phyloP scores from a whole-genome alignment of 2,797 vertebrate genomes.

The Arrhamphus sclerolepis region DNA sequence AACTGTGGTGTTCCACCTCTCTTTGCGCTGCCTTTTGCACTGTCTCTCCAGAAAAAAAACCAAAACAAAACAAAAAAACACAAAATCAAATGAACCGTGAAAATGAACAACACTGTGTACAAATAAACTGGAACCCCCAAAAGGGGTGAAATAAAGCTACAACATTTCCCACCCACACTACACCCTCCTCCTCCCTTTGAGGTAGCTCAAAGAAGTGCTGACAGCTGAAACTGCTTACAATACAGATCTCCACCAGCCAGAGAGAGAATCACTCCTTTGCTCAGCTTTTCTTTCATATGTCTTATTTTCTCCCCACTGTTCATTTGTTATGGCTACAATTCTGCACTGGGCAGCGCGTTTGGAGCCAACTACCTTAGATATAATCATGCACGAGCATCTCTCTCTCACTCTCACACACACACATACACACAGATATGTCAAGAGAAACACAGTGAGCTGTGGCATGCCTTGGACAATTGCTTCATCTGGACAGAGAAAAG shows the following conservation, averaged over 20 bases:
- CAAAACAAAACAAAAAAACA: background rate
- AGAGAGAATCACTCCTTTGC: constrained; percentile 82
- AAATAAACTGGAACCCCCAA: constrained; percentile 68
- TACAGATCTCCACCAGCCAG: constrained; percentile 79
- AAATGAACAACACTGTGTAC: constrained; percentile 66
- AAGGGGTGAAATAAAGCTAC: constrained; percentile 61
- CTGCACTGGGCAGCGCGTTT: constrained; percentile 82
- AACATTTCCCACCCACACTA: constrained; percentile 50
- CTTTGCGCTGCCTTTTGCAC: constrained; percentile 32
- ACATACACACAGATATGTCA: constrained; percentile 44
- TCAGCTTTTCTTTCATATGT: constrained; percentile 84
- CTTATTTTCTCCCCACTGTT: constrained; percentile 80
- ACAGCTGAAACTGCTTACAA: constrained; percentile 88
- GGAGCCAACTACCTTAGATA: constrained; percentile 75
- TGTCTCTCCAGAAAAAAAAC: constrained; percentile 20
- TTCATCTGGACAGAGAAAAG: constrained; percentile 40
- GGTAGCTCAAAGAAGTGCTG: constrained; percentile 88
- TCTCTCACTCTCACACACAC: constrained; percentile 29
- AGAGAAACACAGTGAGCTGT: constrained; percentile 44
- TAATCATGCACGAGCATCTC: constrained; percentile 48
- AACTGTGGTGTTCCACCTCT: constrained; percentile 47
- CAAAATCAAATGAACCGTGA: constrained; percentile 64
- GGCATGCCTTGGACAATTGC: constrained; percentile 59
- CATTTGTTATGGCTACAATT: constrained; percentile 82
- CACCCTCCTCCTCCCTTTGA: constrained; percentile 66